Percentiles rank a stretch among this genome's conserved stretches.
phyloP scores from a whole-genome alignment of 2,797 vertebrate genomes.

The Euthynnus affinis region DNA sequence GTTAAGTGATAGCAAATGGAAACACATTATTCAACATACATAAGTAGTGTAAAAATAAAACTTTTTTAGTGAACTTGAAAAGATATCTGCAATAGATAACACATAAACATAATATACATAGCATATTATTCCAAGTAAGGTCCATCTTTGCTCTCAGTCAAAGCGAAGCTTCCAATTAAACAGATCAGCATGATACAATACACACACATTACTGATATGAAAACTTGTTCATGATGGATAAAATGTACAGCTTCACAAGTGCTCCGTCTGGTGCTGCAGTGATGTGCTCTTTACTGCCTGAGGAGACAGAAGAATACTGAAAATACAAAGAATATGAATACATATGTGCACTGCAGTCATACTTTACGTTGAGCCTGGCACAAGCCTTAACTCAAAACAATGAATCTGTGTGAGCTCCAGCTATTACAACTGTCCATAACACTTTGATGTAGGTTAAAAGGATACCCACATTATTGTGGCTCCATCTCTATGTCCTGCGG shows the following conservation, averaged over 20 bases:
- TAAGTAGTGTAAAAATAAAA: slow-evolving; percentile 75
- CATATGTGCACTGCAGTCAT: background rate
- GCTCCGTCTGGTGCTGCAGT: slow-evolving; percentile 45
- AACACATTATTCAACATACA: slow-evolving; percentile 64
- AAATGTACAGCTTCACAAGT: slow-evolving; percentile 68
- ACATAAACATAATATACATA: slow-evolving; percentile 78
- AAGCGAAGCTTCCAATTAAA: slow-evolving; percentile 71
- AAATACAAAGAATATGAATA: slow-evolving; percentile 23
- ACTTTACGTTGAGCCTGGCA: background rate
- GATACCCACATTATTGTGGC: slow-evolving; percentile 74
- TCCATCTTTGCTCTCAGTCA: slow-evolving; percentile 62
- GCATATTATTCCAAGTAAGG: slow-evolving; percentile 66
- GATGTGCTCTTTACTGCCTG: slow-evolving; percentile 41
- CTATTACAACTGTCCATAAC: slow-evolving; percentile 2
- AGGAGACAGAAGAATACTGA: slow-evolving; percentile 28
- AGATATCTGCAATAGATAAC: slow-evolving; percentile 69
- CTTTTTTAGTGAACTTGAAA: slow-evolving; percentile 63
- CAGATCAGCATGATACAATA: slow-evolving; percentile 62
- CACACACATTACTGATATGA: slow-evolving; percentile 48
- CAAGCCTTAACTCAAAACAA: slow-evolving; percentile 1
- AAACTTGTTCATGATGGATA: slow-evolving; percentile 45
- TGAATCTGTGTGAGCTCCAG: slow-evolving; percentile 11
- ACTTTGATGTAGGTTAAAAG: background rate
- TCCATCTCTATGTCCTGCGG: slow-evolving; percentile 64
- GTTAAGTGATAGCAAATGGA: slow-evolving; percentile 63